Conservation (phyloP, 1,140 invertebrate species). For the Ptiloglossa arizonensis region DNA sequence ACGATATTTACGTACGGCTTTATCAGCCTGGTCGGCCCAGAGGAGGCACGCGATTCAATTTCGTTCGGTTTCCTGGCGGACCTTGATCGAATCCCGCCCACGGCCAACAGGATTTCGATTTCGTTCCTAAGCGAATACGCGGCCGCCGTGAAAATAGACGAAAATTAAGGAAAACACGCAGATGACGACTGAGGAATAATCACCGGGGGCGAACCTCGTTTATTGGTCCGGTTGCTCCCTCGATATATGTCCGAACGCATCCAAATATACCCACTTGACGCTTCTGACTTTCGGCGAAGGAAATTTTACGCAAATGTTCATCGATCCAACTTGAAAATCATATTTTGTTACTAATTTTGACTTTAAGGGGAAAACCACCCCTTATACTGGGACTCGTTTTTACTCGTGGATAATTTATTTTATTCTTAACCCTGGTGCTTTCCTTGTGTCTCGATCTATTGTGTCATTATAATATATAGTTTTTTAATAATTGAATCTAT, state of each 20-base stretch:
- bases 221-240: constrained; percentile 5
- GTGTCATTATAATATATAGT: no score
- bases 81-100: constrained; percentile 56
- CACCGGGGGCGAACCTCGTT: background rate
- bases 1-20: constrained; percentile 45
- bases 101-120: constrained; percentile 48
- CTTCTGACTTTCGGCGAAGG: no score
- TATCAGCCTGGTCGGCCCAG: constrained; percentile 39
- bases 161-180: constrained; percentile 49
- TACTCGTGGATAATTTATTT: no score
- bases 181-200: constrained; percentile 28
- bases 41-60: constrained; percentile 47
- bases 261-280: no score
- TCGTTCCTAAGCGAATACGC: constrained; percentile 9
- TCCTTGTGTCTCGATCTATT: no score
- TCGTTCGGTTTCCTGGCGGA: constrained; percentile 46
- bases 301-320: no score
- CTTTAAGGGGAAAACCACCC: no score
- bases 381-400: no score
- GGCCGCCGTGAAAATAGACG: constrained; percentile 30
- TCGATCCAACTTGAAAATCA: no score
- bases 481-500: no score
- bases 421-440: no score
- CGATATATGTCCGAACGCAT: background rate
- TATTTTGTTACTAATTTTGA: no score